These are phyloP conservation scores for Nerophis lumbriciformis DNA, from an alignment of 2,113 vertebrate genomes.

Conservation along the genomic window DNA sequence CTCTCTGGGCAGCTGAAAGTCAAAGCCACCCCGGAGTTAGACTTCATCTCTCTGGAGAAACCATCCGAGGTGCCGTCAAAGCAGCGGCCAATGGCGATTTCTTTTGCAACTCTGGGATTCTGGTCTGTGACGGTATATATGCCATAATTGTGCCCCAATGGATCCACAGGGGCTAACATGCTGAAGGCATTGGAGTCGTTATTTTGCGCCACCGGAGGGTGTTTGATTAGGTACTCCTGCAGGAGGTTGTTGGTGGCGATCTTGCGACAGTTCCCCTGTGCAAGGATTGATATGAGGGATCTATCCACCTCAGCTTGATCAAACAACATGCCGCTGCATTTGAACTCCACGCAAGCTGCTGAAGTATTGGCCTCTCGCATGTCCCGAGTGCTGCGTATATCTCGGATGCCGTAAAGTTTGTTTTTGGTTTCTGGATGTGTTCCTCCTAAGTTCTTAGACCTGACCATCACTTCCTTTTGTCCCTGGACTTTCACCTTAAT, in stretches of 20 bases:
- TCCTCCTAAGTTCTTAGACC: slow-evolving; percentile 83
- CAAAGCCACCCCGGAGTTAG: slow-evolving; percentile 77
- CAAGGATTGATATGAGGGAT: slow-evolving; percentile 80
- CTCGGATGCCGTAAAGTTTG: slow-evolving; percentile 90
- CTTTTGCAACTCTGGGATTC: slow-evolving; percentile 89
- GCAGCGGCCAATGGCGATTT: slow-evolving; percentile 95
- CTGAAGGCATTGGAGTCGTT: slow-evolving; percentile 78
- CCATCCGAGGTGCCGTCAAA: slow-evolving; percentile 95
- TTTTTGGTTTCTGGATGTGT: slow-evolving; percentile 80
- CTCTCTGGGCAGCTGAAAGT: slow-evolving; percentile 87
- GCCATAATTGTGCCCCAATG: slow-evolving; percentile 96
- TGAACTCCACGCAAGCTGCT: slow-evolving; percentile 90
- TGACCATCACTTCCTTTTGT: slow-evolving; percentile 86
- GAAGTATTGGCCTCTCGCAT: slow-evolving; percentile 68
- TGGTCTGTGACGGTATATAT: slow-evolving; percentile 97
- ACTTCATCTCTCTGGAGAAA: slow-evolving; percentile 91
- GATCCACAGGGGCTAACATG: slow-evolving; percentile 91
- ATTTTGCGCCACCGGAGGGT: slow-evolving; percentile 74
- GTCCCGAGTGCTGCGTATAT: slow-evolving; percentile 86
- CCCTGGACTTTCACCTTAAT: slow-evolving; percentile 90
- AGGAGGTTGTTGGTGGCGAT: slow-evolving; percentile 78
- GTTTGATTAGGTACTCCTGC: slow-evolving; percentile 84
- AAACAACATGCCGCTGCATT: slow-evolving; percentile 95
- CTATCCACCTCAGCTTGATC: slow-evolving; percentile 83
- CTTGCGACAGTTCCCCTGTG: slow-evolving; percentile 85